Conservation (phyloP, 2,113 vertebrate species). For the Chaetura pelagica region DNA sequence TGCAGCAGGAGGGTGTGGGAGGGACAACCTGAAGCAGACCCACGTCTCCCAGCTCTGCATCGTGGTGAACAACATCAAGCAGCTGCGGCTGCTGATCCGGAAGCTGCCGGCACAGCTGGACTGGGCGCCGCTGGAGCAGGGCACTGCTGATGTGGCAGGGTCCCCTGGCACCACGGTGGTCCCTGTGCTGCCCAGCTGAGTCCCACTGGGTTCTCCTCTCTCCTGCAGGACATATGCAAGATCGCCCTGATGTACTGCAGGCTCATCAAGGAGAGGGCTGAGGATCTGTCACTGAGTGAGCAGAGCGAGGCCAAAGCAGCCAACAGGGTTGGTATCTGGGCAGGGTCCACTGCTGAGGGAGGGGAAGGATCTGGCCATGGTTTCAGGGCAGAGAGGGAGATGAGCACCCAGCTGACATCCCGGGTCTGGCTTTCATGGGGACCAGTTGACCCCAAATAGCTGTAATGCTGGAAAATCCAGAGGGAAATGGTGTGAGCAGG, state of each 20-base stretch:
- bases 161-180: fast-evolving
- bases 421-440: not conserved
- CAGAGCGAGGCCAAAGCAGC: constrained; percentile 81
- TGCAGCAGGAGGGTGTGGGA: no score
- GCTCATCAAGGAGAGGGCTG: constrained; percentile 87
- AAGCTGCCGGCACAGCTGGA: constrained; percentile 86
- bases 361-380: not conserved
- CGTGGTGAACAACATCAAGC: constrained; percentile 94
- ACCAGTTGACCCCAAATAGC: not conserved
- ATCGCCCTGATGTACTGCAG: constrained; percentile 91
- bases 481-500: not conserved
- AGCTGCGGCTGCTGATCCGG: constrained; percentile 84
- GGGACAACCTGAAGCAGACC: not conserved
- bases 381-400: not conserved
- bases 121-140: constrained; percentile 84
- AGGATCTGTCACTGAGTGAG: constrained; percentile 81
- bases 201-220: not conserved
- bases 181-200: not conserved
- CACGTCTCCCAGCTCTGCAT: constrained; percentile 85
- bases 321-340: constrained; percentile 82
- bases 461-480: not conserved
- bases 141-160: not conserved
- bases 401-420: not conserved
- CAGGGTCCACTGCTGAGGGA: not conserved
- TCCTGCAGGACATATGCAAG: constrained; percentile 89